phyloP scores from a whole-genome alignment of 2,113 vertebrate genomes.

The Dascyllus trimaculatus region DNA sequence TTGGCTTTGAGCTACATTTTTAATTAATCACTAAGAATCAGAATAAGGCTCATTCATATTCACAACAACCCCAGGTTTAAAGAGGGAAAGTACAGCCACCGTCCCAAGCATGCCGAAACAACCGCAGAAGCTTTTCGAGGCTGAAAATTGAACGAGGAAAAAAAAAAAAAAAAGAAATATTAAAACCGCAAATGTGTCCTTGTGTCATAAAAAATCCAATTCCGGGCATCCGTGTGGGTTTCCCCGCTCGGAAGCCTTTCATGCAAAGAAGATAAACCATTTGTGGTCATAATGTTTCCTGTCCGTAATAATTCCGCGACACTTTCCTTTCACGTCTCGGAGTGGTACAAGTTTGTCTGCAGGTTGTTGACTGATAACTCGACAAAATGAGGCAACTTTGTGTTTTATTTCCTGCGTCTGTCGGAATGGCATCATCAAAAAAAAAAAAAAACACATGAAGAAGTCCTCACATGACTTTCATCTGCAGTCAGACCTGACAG shows the following conservation, averaged over 20 bases:
- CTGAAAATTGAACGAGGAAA: background rate
- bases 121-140: background rate
- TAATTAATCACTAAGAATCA: background rate
- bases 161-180: constrained; percentile 28
- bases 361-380: background rate
- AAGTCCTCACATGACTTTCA: constrained; percentile 12
- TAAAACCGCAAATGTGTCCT: constrained; percentile 37
- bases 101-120: background rate
- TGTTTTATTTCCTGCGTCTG: constrained; percentile 3
- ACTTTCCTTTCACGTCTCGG: background rate
- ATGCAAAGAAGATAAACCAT: constrained; percentile 11
- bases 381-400: background rate
- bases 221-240: background rate
- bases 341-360: background rate
- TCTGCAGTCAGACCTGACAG: constrained; percentile 18
- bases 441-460: no score
- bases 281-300: constrained; percentile 27
- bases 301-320: constrained; percentile 1
- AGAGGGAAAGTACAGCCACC: background rate
- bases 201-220: constrained; percentile 25
- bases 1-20: background rate
- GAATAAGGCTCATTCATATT: constrained; percentile 1
- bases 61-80: background rate
- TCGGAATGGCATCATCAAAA: background rate
- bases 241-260: constrained; percentile 16